Base-by-base conservation (phyloP, 2,888 invertebrate genomes). In the Ochropleura leucogaster region DNA sequence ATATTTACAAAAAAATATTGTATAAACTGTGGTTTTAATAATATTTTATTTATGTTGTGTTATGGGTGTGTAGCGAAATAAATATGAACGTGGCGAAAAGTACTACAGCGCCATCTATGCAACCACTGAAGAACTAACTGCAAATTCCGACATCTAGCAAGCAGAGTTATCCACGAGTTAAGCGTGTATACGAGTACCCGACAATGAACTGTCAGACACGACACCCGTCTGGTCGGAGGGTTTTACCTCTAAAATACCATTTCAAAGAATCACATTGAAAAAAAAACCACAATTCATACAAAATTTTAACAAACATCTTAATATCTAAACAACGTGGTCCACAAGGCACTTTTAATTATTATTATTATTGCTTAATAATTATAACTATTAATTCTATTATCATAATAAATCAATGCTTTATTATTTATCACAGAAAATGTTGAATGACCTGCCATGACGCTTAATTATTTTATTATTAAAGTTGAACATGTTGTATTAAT, bases 371-470 rank as follows among this genome's bases (percentile, higher is more conserved):
- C 82, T 72, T 80, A 72, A 10, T 71, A 57, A 71, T 83, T 60
- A 74, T 81, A 18, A 71, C 59, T 70, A 73, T 62, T 62, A 62
- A 44, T 62, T 62, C 62, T 62, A 62, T 64, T 70, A 53, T 76
- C 69, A 84, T 66, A 72, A 55, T 69, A 72, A 64, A 78, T 70
- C 63, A 69, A 62, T 74, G 77, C 51, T 76, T 76, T 84, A 84
- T 68, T 81, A 75, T 72, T 84, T 85, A 85, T 85, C 84, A 85
- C 84, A 85, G 84, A 68, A 81, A 62, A 77, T 40, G 59, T 62
- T 62, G 46, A 62, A 83, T 72, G 76, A 76, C 68, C 71, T 73
- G 66, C n/a, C 66, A 16, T 67, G 42, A 67, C 46, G 6, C 64
- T 30, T 30, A 12, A 18, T 16, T 42, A 20, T 0, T 46, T 5